Evolutionary conservation across 2,888 invertebrate species (phyloP).

Genomic region (Microctonus hyperodae): DNA sequence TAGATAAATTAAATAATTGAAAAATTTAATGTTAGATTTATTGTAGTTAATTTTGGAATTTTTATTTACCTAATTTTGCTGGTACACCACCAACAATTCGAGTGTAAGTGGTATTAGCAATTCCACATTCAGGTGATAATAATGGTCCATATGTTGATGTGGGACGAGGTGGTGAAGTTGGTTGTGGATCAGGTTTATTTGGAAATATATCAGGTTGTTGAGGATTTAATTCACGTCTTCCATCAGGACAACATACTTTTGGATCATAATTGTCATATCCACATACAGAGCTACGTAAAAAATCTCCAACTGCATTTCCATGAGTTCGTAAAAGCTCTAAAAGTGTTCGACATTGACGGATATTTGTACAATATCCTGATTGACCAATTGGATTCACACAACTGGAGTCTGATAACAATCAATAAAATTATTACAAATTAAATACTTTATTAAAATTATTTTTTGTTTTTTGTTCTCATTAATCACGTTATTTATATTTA

Average conservation of each 20-base stretch:
- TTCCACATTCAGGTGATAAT: constrained; percentile 68
- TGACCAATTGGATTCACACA: constrained; percentile 66
- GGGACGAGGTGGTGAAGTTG: neutral
- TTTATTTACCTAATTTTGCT: constrained; percentile 67
- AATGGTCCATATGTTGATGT: constrained; percentile 45
- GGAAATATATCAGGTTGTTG: constrained; percentile 14
- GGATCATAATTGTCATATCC: constrained; percentile 72
- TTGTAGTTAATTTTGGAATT: constrained; percentile 1
- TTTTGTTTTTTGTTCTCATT: neutral
- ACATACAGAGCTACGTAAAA: constrained; percentile 73
- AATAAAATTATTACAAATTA: neutral
- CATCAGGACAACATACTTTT: constrained; percentile 69
- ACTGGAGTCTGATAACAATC: neutral
- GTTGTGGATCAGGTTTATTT: constrained; percentile 5
- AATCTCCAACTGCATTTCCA: constrained; percentile 62
- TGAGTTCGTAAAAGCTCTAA: constrained; percentile 64
- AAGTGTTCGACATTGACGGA: constrained; percentile 66
- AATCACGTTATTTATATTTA: too few species aligned
- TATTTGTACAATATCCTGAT: constrained; percentile 66
- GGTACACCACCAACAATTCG: constrained; percentile 78
- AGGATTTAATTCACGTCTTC: constrained; percentile 3
- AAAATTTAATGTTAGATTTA: too few species aligned
- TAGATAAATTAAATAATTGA: too few species aligned
- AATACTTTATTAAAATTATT: neutral
- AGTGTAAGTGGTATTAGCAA: constrained; percentile 66